Conservation (phyloP, 2,888 invertebrate genomes). For the Eurytoma californica region DNA sequence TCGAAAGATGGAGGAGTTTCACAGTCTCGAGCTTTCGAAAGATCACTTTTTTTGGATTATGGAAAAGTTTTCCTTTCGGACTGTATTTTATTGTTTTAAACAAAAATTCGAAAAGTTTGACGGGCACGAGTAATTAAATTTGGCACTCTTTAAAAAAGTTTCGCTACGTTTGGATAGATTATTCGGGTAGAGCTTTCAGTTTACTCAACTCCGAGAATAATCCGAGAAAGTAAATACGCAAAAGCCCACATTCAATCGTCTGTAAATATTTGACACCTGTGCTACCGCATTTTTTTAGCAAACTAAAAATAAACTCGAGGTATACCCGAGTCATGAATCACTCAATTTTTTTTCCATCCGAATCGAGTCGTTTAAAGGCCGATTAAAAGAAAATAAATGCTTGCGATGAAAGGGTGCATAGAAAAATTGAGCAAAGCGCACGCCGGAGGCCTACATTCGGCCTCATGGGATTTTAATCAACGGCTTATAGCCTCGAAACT, state of each 20-base stretch:
- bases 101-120: no score
- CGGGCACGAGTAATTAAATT: no score
- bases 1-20: not conserved
- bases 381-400: not conserved
- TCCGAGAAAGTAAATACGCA: not conserved
- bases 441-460: not conserved
- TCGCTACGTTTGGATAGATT: no score
- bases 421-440: not conserved
- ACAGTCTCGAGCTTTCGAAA: no score
- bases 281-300: no score
- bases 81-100: no score
- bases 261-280: no score
- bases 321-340: not conserved
- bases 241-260: not conserved
- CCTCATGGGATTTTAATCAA: constrained; percentile 1
- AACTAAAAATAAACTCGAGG: not conserved
- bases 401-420: not conserved
- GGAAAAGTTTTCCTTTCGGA: no score
- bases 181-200: no score
- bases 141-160: no score
- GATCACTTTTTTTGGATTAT: no score
- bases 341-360: not conserved
- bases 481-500: not conserved
- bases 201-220: no score
- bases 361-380: not conserved